Conservation (phyloP, 2,113 vertebrate genomes). For the Phalacrocorax brasilianus region DNA sequence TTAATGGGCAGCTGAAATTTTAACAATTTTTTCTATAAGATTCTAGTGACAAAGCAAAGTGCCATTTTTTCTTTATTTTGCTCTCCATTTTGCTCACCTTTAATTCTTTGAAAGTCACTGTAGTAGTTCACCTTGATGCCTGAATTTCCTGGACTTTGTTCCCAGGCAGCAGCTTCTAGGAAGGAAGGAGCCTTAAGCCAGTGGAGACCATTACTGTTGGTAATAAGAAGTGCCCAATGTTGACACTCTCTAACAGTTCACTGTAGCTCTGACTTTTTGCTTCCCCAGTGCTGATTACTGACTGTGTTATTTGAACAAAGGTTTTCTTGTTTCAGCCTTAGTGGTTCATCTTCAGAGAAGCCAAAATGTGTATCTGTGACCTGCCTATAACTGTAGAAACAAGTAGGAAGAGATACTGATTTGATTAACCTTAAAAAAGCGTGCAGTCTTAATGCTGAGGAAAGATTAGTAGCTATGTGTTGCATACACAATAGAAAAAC, state of each 20-base stretch:
- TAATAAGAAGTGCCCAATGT: background rate
- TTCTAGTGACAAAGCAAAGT: background rate
- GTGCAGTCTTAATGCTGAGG: background rate
- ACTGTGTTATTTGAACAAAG: background rate
- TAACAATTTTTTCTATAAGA: background rate
- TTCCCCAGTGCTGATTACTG: background rate
- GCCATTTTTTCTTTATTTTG: background rate
- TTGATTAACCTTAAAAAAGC: background rate
- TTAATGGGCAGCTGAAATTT: background rate
- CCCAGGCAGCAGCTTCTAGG: background rate
- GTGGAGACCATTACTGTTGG: background rate
- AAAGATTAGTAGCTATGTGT: background rate
- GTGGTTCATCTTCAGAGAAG: background rate
- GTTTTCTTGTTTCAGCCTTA: background rate
- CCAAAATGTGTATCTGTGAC: background rate
- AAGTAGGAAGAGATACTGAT: background rate
- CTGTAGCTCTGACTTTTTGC: background rate
- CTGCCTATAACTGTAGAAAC: background rate
- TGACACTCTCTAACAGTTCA: accelerated
- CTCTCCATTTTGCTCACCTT: background rate
- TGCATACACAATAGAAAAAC: background rate
- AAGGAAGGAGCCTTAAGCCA: background rate
- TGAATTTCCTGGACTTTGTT: background rate
- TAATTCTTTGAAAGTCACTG: background rate
- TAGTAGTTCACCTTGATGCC: background rate